These are phyloP conservation scores for Lemur catta DNA, from an alignment of 2,797 vertebrate genomes.

Conservation along the genomic window DNA sequence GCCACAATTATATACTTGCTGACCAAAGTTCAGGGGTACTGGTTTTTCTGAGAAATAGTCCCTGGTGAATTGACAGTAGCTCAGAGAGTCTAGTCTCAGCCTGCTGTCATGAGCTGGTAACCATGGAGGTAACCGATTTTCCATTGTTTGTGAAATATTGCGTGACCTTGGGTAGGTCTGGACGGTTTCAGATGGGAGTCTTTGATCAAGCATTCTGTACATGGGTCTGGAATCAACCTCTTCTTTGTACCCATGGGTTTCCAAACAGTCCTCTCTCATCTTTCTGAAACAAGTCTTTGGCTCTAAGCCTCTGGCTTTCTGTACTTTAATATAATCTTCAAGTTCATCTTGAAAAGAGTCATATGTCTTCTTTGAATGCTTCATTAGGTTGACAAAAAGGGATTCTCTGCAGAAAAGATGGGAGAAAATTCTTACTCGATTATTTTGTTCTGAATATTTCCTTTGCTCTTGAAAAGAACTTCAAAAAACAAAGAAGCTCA, in stretches of 20 bases:
- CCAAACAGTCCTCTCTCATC: conserved; percentile 73
- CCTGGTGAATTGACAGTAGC: background rate
- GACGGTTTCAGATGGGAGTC: conserved; percentile 33
- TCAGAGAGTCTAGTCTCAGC: conserved; percentile 24
- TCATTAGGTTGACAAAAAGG: conserved; percentile 81
- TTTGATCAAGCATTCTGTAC: conserved; percentile 24
- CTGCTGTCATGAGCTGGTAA: conserved; percentile 34
- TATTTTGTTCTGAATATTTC: conserved; percentile 46
- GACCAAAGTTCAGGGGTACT: background rate
- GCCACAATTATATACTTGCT: conserved; percentile 21
- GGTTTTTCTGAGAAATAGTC: conserved; percentile 53
- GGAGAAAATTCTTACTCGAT: conserved; percentile 56
- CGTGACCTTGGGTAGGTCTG: conserved; percentile 52
- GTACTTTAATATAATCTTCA: conserved; percentile 89
- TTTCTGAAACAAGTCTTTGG: conserved; percentile 82
- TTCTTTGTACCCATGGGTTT: conserved; percentile 59
- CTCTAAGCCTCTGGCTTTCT: conserved; percentile 86
- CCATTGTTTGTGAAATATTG: conserved; percentile 11
- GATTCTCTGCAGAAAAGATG: conserved; percentile 85
- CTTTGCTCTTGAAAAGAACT: conserved; percentile 43
- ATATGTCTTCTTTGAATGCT: conserved; percentile 87
- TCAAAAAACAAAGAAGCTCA: conserved; percentile 29
- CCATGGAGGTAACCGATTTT: conserved; percentile 22
- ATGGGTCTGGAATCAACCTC: conserved; percentile 21
- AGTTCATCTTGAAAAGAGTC: conserved; percentile 90